Conservation (phyloP, 2,888 invertebrate genomes). For the Cryptus viduatorius region DNA sequence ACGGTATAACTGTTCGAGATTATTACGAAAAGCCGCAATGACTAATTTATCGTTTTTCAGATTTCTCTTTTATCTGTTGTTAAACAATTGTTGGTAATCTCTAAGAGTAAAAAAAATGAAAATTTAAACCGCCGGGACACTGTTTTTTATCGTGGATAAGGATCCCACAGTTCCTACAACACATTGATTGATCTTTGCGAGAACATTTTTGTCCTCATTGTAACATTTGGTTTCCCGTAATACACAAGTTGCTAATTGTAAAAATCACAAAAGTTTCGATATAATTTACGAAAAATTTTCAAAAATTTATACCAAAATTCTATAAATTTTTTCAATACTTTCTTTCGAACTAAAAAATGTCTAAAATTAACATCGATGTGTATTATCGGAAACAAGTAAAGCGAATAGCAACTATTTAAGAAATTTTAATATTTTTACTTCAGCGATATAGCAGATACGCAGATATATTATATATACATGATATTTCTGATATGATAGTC, state of each 20-base stretch:
- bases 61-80: conserved; percentile 42
- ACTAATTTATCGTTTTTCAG: conserved; percentile 1
- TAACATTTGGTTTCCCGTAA: not conserved
- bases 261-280: not conserved
- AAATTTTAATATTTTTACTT: conserved; percentile 62
- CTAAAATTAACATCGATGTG: conserved; percentile 17
- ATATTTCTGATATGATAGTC: conserved; percentile 65
- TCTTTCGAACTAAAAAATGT: conserved; percentile 20
- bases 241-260: not conserved
- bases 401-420: conserved; percentile 45
- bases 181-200: conserved; percentile 25
- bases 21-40: not conserved
- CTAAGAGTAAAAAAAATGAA: conserved; percentile 30
- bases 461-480: conserved; percentile 43
- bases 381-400: conserved; percentile 20
- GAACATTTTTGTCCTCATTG: conserved; percentile 20
- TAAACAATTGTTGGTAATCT: conserved; percentile 54
- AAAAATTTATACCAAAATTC: conserved; percentile 8
- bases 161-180: conserved; percentile 45
- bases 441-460: conserved; percentile 31
- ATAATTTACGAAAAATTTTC: conserved; percentile 2
- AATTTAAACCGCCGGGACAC: conserved; percentile 32
- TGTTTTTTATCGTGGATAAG: conserved; percentile 7
- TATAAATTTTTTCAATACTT: not conserved
- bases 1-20: not conserved